phyloP scores from a whole-genome alignment of 2,113 vertebrate genomes.

The Cebidichthys violaceus region DNA sequence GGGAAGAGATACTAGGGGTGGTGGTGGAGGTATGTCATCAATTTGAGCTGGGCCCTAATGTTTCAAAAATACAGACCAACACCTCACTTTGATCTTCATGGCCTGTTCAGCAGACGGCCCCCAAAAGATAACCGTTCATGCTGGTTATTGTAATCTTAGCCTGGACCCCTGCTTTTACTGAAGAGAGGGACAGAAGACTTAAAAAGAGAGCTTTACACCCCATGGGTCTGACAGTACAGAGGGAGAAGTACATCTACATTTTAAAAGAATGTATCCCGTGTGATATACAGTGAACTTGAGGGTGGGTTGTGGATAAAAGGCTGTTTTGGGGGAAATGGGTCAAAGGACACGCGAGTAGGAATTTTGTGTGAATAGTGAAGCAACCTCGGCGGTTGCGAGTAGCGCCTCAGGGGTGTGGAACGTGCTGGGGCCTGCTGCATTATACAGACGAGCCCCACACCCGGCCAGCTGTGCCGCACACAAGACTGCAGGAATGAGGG shows the following conservation, averaged over 20 bases:
- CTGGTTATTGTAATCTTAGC: conserved; percentile 85
- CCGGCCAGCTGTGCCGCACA: conserved; percentile 70
- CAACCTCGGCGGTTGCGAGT: conserved; percentile 43
- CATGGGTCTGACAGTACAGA: neutral
- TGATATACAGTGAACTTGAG: conserved; percentile 29
- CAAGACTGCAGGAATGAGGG: conserved; percentile 76
- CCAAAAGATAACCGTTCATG: conserved; percentile 84
- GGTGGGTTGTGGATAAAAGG: conserved; percentile 43
- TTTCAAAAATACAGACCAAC: conserved; percentile 79
- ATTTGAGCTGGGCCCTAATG: conserved; percentile 81
- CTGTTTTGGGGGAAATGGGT: conserved; percentile 48
- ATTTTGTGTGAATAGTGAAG: conserved; percentile 59
- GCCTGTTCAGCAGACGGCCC: conserved; percentile 82
- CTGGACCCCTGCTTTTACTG: conserved; percentile 50
- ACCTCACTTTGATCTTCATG: conserved; percentile 82
- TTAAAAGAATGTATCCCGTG: conserved; percentile 9
- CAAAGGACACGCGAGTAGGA: conserved; percentile 30
- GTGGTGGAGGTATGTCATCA: conserved; percentile 75
- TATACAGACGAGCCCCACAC: conserved; percentile 61
- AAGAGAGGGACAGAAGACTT: conserved; percentile 29
- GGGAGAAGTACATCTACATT: neutral
- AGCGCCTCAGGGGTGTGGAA: conserved; percentile 60
- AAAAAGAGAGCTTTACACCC: conserved; percentile 10
- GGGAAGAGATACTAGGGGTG: conserved; percentile 49
- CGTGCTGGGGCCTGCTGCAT: conserved; percentile 75